Percentiles rank a stretch among this genome's conserved stretches.
phyloP scores from a whole-genome alignment of 2,888 invertebrate genomes.

The Pristionchus entomophagus region DNA sequence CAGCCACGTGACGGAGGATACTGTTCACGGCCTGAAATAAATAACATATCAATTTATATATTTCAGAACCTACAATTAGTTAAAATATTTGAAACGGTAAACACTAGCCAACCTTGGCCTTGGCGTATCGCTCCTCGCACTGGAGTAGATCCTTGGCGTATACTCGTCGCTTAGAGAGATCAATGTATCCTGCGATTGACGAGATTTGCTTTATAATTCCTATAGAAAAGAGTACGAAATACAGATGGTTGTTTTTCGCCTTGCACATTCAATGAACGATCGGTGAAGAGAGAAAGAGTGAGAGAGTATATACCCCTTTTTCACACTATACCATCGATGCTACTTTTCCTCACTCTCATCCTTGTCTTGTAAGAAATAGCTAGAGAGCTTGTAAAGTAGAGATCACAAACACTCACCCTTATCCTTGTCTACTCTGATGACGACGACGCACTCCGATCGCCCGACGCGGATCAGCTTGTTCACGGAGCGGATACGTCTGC shows the following conservation, averaged over 20 bases:
- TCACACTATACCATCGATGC: no score
- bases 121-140: constrained; percentile 97
- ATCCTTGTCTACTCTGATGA: constrained; percentile 98
- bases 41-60: neutral
- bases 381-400: constrained; percentile 57
- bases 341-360: no score
- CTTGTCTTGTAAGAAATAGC: no score
- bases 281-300: no score
- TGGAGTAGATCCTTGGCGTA: constrained; percentile 97
- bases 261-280: no score
- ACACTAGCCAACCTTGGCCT: constrained; percentile 80
- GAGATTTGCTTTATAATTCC: neutral
- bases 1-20: constrained; percentile 96
- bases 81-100: no score
- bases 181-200: constrained; percentile 88
- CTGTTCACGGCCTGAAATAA: constrained; percentile 84
- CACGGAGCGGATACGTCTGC: constrained; percentile 98
- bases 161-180: constrained; percentile 97
- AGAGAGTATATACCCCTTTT: no score
- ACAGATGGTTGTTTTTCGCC: no score
- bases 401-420: constrained; percentile 83
- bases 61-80: neutral
- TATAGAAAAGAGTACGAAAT: neutral
- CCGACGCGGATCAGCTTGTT: constrained; percentile 99
- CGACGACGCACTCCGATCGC: constrained; percentile 98